phyloP scores from a whole-genome alignment of 2,888 invertebrate species.

The Teleiodes luculella region DNA sequence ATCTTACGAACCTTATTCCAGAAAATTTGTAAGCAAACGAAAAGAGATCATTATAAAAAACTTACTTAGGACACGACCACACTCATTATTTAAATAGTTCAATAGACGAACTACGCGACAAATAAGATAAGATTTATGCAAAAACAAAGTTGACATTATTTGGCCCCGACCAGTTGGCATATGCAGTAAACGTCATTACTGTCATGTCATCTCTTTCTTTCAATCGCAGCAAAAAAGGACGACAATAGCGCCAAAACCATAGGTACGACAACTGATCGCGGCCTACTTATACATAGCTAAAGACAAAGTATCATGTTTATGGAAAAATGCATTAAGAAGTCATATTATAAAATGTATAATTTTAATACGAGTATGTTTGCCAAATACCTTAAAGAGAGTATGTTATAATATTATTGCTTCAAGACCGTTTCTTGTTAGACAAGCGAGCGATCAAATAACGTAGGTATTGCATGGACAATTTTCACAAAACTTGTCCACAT shows the following conservation, averaged over 20 bases:
- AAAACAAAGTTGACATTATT: not conserved
- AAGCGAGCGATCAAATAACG: constrained; percentile 5
- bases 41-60: constrained; percentile 57
- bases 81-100: constrained; percentile 50
- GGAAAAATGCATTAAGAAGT: constrained; percentile 39
- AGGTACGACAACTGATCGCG: not conserved
- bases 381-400: constrained; percentile 17
- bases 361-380: constrained; percentile 7
- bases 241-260: not conserved
- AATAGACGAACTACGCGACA: constrained; percentile 48
- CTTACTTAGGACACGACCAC: constrained; percentile 63
- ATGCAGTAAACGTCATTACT: no score
- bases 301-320: constrained; percentile 15
- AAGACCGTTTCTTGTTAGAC: constrained; percentile 17
- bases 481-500: constrained; percentile 12
- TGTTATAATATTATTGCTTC: constrained; percentile 12
- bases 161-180: no score
- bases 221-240: no score
- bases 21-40: constrained; percentile 73
- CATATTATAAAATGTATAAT: constrained; percentile 19
- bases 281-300: constrained; percentile 28
- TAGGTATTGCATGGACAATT: constrained; percentile 12
- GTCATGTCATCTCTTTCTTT: no score
- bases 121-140: constrained; percentile 40
- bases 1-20: constrained; percentile 55